Conservation (phyloP, 2,113 vertebrate species). For the Gila orcuttii region DNA sequence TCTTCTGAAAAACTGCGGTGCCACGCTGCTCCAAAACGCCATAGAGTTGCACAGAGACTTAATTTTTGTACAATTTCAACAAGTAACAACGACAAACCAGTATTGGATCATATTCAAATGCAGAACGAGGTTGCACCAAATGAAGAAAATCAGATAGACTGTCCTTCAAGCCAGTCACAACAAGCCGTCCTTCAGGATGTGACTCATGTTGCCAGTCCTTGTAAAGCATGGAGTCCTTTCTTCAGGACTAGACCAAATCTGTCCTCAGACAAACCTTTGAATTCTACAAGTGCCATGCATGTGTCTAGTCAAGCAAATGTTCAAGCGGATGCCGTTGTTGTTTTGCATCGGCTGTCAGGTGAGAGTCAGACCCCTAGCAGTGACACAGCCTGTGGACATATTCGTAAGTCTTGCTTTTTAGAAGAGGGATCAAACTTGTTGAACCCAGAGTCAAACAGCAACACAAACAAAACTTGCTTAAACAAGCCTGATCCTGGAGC, state of each 20-base stretch:
- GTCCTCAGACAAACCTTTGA: not conserved
- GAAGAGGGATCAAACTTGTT: not conserved
- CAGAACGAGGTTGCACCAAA: not conserved
- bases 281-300: constrained; percentile 51
- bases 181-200: not conserved
- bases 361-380: constrained; percentile 20
- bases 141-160: not conserved
- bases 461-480: not conserved
- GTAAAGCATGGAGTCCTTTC: not conserved
- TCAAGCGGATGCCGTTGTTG: not conserved
- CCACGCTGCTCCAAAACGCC: not conserved
- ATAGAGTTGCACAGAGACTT: constrained; percentile 53
- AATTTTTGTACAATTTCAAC: constrained; percentile 50
- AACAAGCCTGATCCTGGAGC: not conserved
- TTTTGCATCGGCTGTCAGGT: not conserved
- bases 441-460: not conserved
- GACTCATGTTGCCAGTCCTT: not conserved
- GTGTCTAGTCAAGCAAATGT: constrained; percentile 18
- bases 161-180: constrained; percentile 5
- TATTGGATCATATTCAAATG: not conserved
- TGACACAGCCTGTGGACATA: constrained; percentile 12
- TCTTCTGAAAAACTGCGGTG: not conserved
- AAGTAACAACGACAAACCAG: constrained; percentile 10
- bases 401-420: not conserved
- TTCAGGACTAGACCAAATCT: not conserved